Evolutionary conservation across 1,140 invertebrate genomes (phyloP).

Genomic region (Sweltsa coloradensis): DNA sequence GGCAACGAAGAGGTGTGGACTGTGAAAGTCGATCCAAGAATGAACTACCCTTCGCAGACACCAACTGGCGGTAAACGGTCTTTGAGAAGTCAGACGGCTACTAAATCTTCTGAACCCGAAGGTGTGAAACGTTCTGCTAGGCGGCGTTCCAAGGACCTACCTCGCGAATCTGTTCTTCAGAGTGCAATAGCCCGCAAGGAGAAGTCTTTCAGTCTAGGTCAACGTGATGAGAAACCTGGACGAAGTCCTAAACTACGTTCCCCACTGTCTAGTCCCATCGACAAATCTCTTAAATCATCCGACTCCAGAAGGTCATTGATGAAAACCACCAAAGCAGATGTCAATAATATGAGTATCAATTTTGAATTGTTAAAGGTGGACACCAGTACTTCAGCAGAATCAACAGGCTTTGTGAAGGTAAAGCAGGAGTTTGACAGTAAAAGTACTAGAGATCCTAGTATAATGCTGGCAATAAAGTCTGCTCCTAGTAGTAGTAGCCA

Average conservation of each 20-base stretch:
- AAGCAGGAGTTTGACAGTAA: too few species aligned
- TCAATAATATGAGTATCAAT: not conserved
- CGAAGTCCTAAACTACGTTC: constrained; percentile 26
- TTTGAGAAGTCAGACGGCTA: constrained; percentile 22
- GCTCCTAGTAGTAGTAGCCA: not conserved
- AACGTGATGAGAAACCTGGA: constrained; percentile 4
- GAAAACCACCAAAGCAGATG: not conserved
- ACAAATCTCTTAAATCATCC: constrained; percentile 9
- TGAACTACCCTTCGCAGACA: not conserved
- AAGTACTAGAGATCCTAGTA: too few species aligned
- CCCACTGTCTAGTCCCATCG: constrained; percentile 8
- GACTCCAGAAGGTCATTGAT: constrained; percentile 10
- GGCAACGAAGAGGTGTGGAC: too few species aligned
- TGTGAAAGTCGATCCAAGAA: too few species aligned
- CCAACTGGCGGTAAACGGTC: constrained; percentile 9
- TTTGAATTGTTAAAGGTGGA: not conserved
- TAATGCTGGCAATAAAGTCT: not conserved
- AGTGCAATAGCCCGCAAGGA: constrained; percentile 43
- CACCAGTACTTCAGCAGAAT: not conserved
- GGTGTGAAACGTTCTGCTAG: constrained; percentile 35
- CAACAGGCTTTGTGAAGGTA: not conserved
- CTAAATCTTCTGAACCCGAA: constrained; percentile 24
- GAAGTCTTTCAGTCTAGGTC: constrained; percentile 33
- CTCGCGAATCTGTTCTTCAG: constrained; percentile 35
- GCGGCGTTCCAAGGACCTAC: constrained; percentile 33